These are phyloP conservation scores for Dicranocentrus wangi DNA, from an alignment of 2,888 invertebrate species.

Conservation along the genomic window DNA sequence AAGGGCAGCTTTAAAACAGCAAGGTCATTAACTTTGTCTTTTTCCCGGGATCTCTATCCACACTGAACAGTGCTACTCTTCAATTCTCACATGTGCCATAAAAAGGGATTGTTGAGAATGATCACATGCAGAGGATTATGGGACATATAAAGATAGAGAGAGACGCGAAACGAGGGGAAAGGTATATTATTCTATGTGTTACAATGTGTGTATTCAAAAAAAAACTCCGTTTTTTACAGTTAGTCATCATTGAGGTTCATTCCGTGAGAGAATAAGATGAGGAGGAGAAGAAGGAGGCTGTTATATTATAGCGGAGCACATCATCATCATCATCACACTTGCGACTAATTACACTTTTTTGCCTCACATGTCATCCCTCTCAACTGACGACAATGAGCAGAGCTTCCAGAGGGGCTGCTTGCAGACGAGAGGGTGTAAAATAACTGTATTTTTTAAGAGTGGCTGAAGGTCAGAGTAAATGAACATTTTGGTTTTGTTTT, in stretches of 20 bases:
- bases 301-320: too few relatives aligned
- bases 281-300: not conserved
- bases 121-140: constrained; percentile 50
- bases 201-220: too few relatives aligned
- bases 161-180: not conserved
- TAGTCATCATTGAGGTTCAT: too few relatives aligned
- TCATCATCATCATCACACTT: too few relatives aligned
- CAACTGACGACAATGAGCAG: too few relatives aligned
- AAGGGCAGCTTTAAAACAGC: constrained; percentile 64
- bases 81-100: constrained; percentile 59
- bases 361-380: constrained; percentile 11
- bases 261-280: too few relatives aligned
- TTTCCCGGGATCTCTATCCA: constrained; percentile 36
- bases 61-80: constrained; percentile 22
- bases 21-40: constrained; percentile 64
- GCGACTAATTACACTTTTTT: constrained; percentile 45
- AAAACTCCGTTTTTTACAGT: not conserved
- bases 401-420: too few relatives aligned
- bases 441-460: too few relatives aligned
- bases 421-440: too few relatives aligned
- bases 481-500: too few relatives aligned
- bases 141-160: not conserved
- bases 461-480: too few relatives aligned
- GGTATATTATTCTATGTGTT: too few relatives aligned
- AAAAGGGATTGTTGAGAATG: constrained; percentile 60